Evolutionary conservation across 1,140 invertebrate species (phyloP).

Genomic region (Galleria mellonella): DNA sequence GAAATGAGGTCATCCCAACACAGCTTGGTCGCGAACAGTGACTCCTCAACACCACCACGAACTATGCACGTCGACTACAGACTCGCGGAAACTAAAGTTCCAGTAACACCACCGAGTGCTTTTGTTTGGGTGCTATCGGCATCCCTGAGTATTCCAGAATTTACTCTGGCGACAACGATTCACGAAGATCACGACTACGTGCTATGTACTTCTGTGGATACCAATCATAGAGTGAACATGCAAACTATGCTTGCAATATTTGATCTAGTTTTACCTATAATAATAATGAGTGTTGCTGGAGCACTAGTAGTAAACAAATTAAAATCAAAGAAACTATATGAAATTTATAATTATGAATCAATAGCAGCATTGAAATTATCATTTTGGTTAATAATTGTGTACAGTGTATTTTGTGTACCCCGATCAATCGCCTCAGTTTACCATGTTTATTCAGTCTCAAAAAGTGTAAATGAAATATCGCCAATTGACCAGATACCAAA

Average conservation of each 20-base stretch:
- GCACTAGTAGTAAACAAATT: conserved; percentile 46
- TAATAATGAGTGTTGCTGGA: conserved; percentile 38
- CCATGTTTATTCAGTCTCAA: conserved; percentile 30
- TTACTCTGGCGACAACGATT: conserved; percentile 55
- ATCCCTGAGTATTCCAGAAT: conserved; percentile 75
- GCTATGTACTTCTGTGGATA: conserved; percentile 54
- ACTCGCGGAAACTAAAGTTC: conserved; percentile 47
- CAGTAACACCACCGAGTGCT: conserved; percentile 64
- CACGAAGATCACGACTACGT: conserved; percentile 31
- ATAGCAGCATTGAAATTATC: conserved; percentile 52
- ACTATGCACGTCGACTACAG: conserved; percentile 68
- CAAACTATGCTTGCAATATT: conserved; percentile 58
- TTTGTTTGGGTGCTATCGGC: conserved; percentile 74
- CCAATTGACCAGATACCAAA: conserved; percentile 19
- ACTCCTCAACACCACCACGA: conserved; percentile 56
- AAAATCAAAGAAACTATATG: conserved; percentile 30
- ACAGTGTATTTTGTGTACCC: conserved; percentile 47
- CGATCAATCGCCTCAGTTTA: conserved; percentile 45
- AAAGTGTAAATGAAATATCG: conserved; percentile 18
- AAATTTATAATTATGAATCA: conserved; percentile 36
- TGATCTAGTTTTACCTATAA: conserved; percentile 52
- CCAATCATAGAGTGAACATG: conserved; percentile 55
- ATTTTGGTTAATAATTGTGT: conserved; percentile 52
- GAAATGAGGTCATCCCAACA: conserved; percentile 68
- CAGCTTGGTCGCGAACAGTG: conserved; percentile 65